Percentiles rank a stretch among this genome's conserved stretches.
Evolutionary conservation across 2,888 invertebrate species (phyloP).

Genomic region (Junonia oenone): DNA sequence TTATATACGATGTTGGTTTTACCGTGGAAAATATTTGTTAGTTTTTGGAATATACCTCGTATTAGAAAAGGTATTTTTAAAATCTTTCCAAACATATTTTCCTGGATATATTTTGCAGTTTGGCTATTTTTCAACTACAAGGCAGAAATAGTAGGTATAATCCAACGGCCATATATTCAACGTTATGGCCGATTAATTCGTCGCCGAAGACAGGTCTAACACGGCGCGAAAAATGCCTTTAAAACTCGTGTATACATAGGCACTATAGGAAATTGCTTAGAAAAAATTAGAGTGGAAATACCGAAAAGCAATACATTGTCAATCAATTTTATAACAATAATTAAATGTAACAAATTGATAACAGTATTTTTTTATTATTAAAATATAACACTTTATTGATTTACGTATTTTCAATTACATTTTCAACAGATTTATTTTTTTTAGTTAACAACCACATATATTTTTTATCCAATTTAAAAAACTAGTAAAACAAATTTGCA

Average conservation of each 20-base stretch:
- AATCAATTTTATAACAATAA: too few species aligned
- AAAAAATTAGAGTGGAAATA: too few species aligned
- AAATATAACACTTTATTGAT: too few species aligned
- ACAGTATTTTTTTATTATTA: too few species aligned
- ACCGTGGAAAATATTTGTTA: background rate
- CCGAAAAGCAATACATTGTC: too few species aligned
- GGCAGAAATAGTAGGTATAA: slow-evolving; percentile 30
- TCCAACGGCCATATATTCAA: slow-evolving; percentile 36
- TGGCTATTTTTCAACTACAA: slow-evolving; percentile 21
- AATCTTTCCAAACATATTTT: background rate
- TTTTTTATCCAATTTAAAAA: too few species aligned
- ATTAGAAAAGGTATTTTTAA: background rate
- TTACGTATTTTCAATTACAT: too few species aligned
- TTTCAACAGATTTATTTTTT: too few species aligned
- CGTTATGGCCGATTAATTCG: slow-evolving; percentile 40
- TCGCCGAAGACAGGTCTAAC: slow-evolving; percentile 34
- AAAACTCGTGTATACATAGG: slow-evolving; percentile 25
- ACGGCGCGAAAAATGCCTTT: slow-evolving; percentile 27
- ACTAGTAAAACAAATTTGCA: too few species aligned
- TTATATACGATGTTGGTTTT: background rate
- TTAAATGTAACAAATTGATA: too few species aligned
- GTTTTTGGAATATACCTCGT: background rate
- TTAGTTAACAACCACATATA: too few species aligned
- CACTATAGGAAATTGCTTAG: background rate
- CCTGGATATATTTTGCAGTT: slow-evolving; percentile 1